Conservation (phyloP, 2,113 vertebrate species). For the Madoqua kirkii region DNA sequence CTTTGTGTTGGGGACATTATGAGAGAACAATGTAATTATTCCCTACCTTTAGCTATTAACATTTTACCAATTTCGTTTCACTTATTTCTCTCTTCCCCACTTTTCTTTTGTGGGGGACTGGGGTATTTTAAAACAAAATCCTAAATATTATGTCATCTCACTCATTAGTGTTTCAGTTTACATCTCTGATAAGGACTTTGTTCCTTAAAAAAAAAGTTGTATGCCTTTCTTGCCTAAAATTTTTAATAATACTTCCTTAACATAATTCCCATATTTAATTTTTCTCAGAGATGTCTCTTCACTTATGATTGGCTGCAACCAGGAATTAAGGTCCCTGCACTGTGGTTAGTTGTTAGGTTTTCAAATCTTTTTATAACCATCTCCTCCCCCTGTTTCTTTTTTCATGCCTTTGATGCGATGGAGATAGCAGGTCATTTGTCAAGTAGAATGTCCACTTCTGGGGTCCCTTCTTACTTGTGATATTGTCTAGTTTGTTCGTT, state of each 20-base stretch:
- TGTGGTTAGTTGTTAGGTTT: neutral
- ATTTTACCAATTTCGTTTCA: neutral
- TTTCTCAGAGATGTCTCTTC: conserved; percentile 27
- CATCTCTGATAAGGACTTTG: neutral
- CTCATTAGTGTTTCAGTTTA: neutral
- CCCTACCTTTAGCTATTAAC: neutral
- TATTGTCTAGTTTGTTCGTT: neutral
- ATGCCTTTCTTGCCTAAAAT: neutral
- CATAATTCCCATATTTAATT: neutral
- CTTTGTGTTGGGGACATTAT: neutral
- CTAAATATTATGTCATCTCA: neutral
- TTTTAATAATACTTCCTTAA: conserved; percentile 3
- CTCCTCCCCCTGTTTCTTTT: neutral
- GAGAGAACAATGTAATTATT: neutral
- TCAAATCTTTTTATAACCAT: neutral
- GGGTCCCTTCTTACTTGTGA: neutral
- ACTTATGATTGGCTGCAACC: neutral
- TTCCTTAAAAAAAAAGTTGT: neutral
- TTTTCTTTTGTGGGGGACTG: neutral
- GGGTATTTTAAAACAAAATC: conserved; percentile 29
- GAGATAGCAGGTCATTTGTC: neutral
- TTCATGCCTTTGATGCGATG: neutral
- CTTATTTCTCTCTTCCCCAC: neutral
- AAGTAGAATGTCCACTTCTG: neutral
- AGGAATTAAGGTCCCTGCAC: neutral